These are phyloP conservation scores for Bergia puertoricense DNA, from an alignment of 92 coral and sea anemone species.

Conservation along the genomic window DNA sequence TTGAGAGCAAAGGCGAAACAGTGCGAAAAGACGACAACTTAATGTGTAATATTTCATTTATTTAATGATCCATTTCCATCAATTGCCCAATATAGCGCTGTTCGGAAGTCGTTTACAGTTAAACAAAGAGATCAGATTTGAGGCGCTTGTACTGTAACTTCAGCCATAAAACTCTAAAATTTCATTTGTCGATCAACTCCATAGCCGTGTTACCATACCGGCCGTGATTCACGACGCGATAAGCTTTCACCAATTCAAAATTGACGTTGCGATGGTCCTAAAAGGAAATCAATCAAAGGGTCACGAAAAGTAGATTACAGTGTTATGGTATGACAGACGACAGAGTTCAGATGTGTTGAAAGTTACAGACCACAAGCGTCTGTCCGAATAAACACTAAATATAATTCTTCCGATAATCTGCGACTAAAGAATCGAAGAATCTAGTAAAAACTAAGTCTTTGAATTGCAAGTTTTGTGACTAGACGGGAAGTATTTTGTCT, in stretches of 20 bases:
- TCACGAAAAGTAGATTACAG: slow-evolving; percentile 35
- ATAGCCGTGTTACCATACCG: background rate
- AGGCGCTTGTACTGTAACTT: slow-evolving; percentile 14
- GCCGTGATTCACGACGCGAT: slow-evolving; percentile 22
- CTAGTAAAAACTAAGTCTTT: background rate
- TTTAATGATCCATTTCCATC: background rate
- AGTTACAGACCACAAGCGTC: slow-evolving; percentile 40
- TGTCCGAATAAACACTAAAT: slow-evolving; percentile 40
- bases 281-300: slow-evolving; percentile 5
- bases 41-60: background rate
- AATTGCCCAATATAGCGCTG: slow-evolving; percentile 33
- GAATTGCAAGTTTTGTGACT: slow-evolving; percentile 33
- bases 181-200: background rate
- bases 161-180: background rate
- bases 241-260: slow-evolving; percentile 26
- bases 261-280: background rate
- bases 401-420: slow-evolving; percentile 35
- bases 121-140: slow-evolving; percentile 33
- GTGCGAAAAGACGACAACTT: slow-evolving; percentile 9
- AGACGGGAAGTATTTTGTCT: slow-evolving; percentile 46
- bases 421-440: background rate
- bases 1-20: background rate
- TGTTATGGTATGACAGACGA: slow-evolving; percentile 32
- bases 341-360: slow-evolving; percentile 38
- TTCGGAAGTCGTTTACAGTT: slow-evolving; percentile 39